A percentile compares a stretch with the other conserved stretches of the same genome.
These are phyloP conservation scores for Embiotoca jacksoni DNA, from an alignment of 2,113 vertebrate species.

Conservation along the genomic window DNA sequence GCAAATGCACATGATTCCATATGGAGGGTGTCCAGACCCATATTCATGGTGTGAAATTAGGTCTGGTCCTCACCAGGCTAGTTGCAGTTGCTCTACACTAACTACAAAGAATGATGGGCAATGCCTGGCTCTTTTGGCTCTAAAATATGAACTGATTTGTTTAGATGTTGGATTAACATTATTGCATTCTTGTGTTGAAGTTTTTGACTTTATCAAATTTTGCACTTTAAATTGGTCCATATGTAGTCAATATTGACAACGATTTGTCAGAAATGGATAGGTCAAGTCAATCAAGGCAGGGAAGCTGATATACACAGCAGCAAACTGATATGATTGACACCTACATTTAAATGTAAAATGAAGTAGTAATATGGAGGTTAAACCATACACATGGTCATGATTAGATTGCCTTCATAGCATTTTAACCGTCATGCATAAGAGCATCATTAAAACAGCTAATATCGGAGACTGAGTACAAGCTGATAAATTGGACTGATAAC, in stretches of 20 bases:
- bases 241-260: too few species aligned
- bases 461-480: background rate
- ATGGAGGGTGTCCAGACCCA: too few species aligned
- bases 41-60: too few species aligned
- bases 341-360: background rate
- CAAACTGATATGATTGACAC: background rate
- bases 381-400: conserved; percentile 18
- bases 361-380: conserved; percentile 1
- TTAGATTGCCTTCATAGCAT: conserved; percentile 9
- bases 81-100: background rate
- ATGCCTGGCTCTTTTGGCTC: background rate
- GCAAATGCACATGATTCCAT: too few species aligned
- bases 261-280: background rate
- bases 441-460: conserved; percentile 8
- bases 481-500: conserved; percentile 3
- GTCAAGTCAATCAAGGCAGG: background rate
- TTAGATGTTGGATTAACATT: background rate
- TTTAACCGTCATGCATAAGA: background rate
- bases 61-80: background rate
- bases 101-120: background rate
- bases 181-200: background rate
- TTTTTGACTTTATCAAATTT: background rate
- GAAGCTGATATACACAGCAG: background rate
- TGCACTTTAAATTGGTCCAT: too few species aligned
- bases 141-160: background rate